Base-by-base conservation (phyloP, 2,113 vertebrate genomes). In the Malaclemys terrapin region DNA sequence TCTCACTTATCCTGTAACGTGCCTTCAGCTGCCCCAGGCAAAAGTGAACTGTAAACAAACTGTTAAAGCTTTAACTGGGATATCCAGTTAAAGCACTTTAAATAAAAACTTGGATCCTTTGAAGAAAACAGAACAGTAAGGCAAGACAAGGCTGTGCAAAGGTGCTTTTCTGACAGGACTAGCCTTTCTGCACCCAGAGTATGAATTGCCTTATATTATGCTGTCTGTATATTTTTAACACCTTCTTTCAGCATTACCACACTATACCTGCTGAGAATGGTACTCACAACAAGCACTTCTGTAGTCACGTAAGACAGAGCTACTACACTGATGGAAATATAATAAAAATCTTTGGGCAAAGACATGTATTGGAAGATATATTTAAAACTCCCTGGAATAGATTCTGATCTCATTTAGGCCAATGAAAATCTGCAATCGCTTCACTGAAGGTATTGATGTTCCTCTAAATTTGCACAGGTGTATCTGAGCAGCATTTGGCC, bases 11-110 rank as follows among this genome's bases (percentile, higher is more conserved):
- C 96, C 96, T 93, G 90, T 76, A 96, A 96, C 8, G 5, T 87
- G 89, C 82, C 89, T 98, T 94, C 89, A 86, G 50, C 52, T 91
- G 96, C 98, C 97, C 85, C 91, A 93, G 98, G 98, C 96, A 98
- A 90, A 95, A n/a, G 69, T 38, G 86, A 98, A 98, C 95, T 95
- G 93, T 94, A 98, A 98, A 98, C 95, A 98, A 93, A 89, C 93
- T 96, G 97, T 96, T 95, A 97, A 91, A 98, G 90, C 80, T 95
- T 89, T 94, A 97, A 97, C 96, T 93, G 97, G 97, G 98, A 98
- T 97, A 98, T 98, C 98, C 98, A 98, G 97, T 96, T 97, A 97
- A 98, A 97, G 93, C 84, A 94, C 96, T 97, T 97, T 93, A 94
- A 97, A 97, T 93, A 97, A 98, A 97, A 89, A 97, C 81, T 86